Evolutionary conservation across 2,113 vertebrate genomes (phyloP), one percentile per base, ranked within the genome.

Genomic region (Thermophis baileyi): DNA sequence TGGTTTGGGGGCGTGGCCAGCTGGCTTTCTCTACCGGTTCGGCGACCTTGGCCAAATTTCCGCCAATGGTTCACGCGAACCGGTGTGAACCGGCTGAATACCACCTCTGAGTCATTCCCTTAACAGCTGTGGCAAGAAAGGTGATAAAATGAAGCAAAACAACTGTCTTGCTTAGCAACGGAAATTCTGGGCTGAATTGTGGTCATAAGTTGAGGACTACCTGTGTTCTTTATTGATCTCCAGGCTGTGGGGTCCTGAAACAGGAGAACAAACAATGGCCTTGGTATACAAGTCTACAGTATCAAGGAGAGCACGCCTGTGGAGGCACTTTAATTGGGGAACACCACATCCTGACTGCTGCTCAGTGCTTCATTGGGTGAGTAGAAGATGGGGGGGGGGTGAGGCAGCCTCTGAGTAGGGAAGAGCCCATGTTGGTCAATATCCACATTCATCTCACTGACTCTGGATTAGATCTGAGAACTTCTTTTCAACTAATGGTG

Each of bases 291-390:
- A 98, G 97, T 51, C 93, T 98, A 22, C 97, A 97, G 96, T 96
- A 0, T 1, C 0, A 0, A 0, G 0, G 1, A 0, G 51, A 25
- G 81, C 98, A 98, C 25, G 16, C 97, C 86, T 98, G 98, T 91
- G 98, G 98, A 93, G 98, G 97, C 63, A 96, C 97, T 47, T 88
- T 98, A 94, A 98, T 98, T 88, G n/a, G 95, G 0, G 40, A 95
- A 74, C 69, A 54, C 89, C 98, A 97, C 98, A 94, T 98, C 50
- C 88, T 98, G n/a, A 98, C 97, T 55, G 98, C 98, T 1, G 98
- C 97, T 18, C 98, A 98, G 89, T 98, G 98, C 94, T 98, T 98
- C 93, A 94, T 96, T 90, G 94, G 96, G 98, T 98, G 96, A 97
- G 97, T 49, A 25, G 55, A 24, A 63, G 57, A 11, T 6, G 16